phyloP scores from a whole-genome alignment of 2,888 invertebrate species.

The Meghimatium bilineatum region DNA sequence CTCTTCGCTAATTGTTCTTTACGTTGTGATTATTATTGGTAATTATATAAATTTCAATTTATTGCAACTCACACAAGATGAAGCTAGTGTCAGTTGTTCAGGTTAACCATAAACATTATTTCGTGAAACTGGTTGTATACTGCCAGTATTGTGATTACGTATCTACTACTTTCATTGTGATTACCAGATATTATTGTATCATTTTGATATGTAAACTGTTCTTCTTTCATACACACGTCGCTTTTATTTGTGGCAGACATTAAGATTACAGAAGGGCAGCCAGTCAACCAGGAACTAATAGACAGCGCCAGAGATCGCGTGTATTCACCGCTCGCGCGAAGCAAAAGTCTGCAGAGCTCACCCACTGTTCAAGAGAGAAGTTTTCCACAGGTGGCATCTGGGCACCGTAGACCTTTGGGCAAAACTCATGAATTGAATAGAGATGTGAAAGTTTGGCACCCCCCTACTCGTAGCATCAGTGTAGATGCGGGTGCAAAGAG shows the following conservation, averaged over 20 bases:
- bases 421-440: background rate
- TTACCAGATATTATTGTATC: no score
- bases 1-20: no score
- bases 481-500: constrained; percentile 46
- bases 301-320: background rate
- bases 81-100: no score
- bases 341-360: constrained; percentile 40
- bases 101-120: no score
- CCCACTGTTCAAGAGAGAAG: constrained; percentile 35
- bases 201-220: no score
- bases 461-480: constrained; percentile 51
- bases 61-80: no score
- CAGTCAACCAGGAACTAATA: background rate
- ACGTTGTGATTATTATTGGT: no score
- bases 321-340: constrained; percentile 10
- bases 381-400: background rate
- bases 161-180: no score
- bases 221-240: background rate
- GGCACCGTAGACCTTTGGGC: background rate
- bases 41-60: no score
- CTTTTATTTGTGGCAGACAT: constrained; percentile 34
- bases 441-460: constrained; percentile 5
- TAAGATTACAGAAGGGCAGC: constrained; percentile 16
- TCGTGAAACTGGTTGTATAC: no score
- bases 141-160: no score